Conservation (phyloP, 2,888 invertebrate genomes). For the Plagodis dolabraria region DNA sequence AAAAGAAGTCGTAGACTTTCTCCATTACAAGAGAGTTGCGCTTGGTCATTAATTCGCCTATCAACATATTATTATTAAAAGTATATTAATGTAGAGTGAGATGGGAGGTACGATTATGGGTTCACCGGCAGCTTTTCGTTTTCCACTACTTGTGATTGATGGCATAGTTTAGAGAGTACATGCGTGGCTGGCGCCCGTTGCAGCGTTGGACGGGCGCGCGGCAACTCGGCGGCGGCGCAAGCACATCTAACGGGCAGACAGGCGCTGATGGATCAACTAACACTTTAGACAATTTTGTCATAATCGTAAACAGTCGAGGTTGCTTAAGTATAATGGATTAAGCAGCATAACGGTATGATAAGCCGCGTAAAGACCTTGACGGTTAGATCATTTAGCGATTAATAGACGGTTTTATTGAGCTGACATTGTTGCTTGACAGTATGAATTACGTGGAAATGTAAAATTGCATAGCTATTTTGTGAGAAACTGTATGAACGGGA, state of each 20-base stretch:
- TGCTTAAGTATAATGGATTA: slow-evolving; percentile 40
- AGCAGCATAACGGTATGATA: slow-evolving; percentile 38
- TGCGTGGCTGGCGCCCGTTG: slow-evolving; percentile 27
- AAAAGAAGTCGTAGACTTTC: slow-evolving; percentile 33
- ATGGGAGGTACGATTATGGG: slow-evolving; percentile 50
- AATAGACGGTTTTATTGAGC: slow-evolving; percentile 32
- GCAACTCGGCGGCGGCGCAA: slow-evolving; percentile 5
- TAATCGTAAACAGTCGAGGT: slow-evolving; percentile 49
- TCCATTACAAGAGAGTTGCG: slow-evolving; percentile 34
- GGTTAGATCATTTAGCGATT: slow-evolving; percentile 36
- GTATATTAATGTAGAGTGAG: slow-evolving; percentile 43
- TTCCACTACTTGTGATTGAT: slow-evolving; percentile 45
- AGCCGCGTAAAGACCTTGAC: slow-evolving; percentile 36
- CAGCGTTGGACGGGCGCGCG: not conserved
- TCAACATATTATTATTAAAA: slow-evolving; percentile 56
- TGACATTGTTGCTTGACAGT: slow-evolving; percentile 20
- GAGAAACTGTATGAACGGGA: slow-evolving; percentile 4
- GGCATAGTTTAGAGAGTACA: slow-evolving; percentile 25
- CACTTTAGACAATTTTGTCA: slow-evolving; percentile 46
- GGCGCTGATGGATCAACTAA: slow-evolving; percentile 28
- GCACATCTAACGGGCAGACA: slow-evolving; percentile 26
- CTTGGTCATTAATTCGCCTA: slow-evolving; percentile 47
- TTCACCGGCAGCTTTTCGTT: slow-evolving; percentile 46
- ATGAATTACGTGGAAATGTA: slow-evolving; percentile 6
- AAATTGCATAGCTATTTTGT: slow-evolving; percentile 10